Conservation (phyloP, 2,888 invertebrate genomes). For the Plebejus anna region DNA sequence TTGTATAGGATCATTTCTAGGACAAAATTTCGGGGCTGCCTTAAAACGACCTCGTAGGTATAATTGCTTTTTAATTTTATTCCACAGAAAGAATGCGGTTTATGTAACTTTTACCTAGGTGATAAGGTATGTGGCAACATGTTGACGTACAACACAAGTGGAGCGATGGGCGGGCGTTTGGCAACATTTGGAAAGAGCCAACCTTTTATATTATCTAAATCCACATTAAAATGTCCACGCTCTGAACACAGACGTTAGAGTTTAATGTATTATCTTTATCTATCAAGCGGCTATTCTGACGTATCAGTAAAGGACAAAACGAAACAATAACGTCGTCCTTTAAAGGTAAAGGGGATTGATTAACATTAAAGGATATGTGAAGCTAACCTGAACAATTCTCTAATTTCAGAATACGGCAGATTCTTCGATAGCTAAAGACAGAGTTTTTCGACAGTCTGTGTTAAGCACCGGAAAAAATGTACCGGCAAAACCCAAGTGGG, state of each 20-base stretch:
- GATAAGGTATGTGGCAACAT: not conserved
- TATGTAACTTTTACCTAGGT: not conserved
- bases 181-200: constrained; percentile 25
- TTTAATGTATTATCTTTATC: no score
- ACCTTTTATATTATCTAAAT: not conserved
- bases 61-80: not conserved
- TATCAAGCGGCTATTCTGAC: no score
- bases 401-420: constrained; percentile 63
- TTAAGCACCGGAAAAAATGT: constrained; percentile 54
- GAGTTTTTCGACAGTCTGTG: constrained; percentile 53
- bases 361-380: not conserved
- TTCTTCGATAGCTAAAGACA: constrained; percentile 60
- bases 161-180: not conserved
- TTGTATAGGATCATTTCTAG: not conserved
- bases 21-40: not conserved
- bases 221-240: no score
- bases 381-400: constrained; percentile 23
- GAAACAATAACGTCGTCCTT: no score
- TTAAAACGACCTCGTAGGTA: not conserved
- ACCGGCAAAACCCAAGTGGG: constrained; percentile 61
- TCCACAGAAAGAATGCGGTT: not conserved
- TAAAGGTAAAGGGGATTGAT: no score
- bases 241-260: no score
- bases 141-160: not conserved
- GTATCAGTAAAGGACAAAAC: no score